A percentile compares a stretch with the other conserved stretches of the same genome.
Conservation (phyloP, 2,888 invertebrate genomes). For the Heterodera filipjevi region DNA sequence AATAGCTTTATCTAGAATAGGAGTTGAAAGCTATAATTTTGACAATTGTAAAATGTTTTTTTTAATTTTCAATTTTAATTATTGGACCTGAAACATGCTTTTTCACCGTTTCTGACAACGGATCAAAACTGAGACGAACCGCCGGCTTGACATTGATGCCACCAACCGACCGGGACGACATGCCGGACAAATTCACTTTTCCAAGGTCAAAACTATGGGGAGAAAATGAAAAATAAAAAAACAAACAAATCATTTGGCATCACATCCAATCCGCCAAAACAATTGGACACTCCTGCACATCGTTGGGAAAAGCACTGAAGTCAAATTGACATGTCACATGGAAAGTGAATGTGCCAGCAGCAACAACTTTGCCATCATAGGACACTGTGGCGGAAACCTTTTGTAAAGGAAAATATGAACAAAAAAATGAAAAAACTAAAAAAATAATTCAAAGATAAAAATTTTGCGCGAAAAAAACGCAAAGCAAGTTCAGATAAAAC, state of each 20-base stretch:
- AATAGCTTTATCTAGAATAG: too few species aligned
- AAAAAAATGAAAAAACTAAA: background rate
- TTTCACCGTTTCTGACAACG: slow-evolving; percentile 47
- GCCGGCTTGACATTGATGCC: slow-evolving; percentile 43
- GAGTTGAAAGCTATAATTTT: too few species aligned
- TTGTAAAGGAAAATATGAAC: background rate
- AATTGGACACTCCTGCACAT: slow-evolving; percentile 59
- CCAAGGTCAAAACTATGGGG: slow-evolving; percentile 56
- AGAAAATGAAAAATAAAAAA: too few species aligned
- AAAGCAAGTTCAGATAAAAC: too few species aligned
- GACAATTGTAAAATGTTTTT: background rate
- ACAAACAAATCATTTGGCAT: background rate
- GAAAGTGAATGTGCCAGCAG: slow-evolving; percentile 59
- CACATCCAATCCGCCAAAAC: slow-evolving; percentile 63
- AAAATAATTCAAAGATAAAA: too few species aligned
- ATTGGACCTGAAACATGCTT: slow-evolving; percentile 53
- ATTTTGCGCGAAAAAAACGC: too few species aligned
- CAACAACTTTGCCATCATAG: slow-evolving; percentile 48
- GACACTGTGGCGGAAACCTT: slow-evolving; percentile 53
- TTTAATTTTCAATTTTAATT: background rate
- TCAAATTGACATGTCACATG: slow-evolving; percentile 64
- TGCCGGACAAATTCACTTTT: slow-evolving; percentile 61
- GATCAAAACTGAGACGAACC: slow-evolving; percentile 58
- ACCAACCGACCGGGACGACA: slow-evolving; percentile 27
- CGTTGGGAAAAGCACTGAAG: slow-evolving; percentile 59